Conservation (phyloP, 2,888 invertebrate genomes). For the Melanostoma scalare region DNA sequence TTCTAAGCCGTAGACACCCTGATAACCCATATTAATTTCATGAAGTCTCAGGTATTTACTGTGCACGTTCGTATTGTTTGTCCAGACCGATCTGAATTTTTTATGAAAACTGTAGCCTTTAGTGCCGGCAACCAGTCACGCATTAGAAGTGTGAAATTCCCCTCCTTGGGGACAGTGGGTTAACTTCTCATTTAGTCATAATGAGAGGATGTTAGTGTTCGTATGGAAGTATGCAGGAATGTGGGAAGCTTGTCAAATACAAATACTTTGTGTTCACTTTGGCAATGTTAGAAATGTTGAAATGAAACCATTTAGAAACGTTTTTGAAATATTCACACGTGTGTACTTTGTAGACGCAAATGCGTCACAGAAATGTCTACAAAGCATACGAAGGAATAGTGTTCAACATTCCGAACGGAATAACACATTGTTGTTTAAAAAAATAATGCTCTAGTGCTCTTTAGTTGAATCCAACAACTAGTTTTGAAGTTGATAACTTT, state of each 20-base stretch:
- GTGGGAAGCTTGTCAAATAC: conserved; percentile 53
- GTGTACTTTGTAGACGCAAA: no score
- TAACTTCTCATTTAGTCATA: conserved; percentile 30
- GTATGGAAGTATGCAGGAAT: conserved; percentile 46
- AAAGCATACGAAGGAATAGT: no score
- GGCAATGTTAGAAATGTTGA: conserved; percentile 34
- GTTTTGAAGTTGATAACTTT: no score
- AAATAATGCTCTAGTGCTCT: no score
- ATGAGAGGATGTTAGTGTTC: conserved; percentile 12
- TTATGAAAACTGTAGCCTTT: conserved; percentile 25
- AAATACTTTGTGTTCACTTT: conserved; percentile 61
- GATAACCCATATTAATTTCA: no score
- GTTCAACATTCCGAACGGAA: no score
- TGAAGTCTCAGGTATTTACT: no score
- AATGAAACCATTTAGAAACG: conserved; percentile 21
- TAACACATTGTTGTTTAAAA: no score
- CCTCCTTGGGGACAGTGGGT: neutral
- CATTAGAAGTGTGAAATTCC: neutral
- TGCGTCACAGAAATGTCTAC: no score
- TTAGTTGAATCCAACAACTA: no score
- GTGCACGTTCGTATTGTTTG: neutral
- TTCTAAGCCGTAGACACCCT: no score
- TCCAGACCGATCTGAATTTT: conserved; percentile 31
- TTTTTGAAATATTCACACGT: no score
- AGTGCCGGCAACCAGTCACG: conserved; percentile 36